Evolutionary conservation across 2,888 invertebrate species (phyloP), one percentile per base, ranked within the genome.

Genomic region (Aethes cnicana): DNA sequence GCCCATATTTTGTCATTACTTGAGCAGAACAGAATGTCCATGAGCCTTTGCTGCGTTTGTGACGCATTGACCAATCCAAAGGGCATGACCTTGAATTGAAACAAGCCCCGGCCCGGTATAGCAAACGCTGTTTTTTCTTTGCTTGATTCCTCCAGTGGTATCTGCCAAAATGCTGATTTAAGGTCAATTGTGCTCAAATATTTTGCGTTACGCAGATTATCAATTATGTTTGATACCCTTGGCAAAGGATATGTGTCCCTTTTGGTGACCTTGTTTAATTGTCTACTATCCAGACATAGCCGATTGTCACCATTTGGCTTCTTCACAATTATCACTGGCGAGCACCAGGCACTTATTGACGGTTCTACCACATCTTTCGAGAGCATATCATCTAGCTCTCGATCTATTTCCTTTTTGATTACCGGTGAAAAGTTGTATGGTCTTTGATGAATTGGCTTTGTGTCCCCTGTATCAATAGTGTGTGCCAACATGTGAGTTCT

Each of bases 91-190:
- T 52, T 52, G 12, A 54, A 56, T 2, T 50, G 47, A 18, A 28
- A 56, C 0, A 47, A 9, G 0, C 56, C 56, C 11, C 36, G 32
- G 0, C 54, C 54, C 1, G 54, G 36, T 4, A 56, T 7, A 1
- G 23, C 33, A 14, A 59, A 54, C 1, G 61, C 56, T 4, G 61
- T 59, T 28, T 58, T 61, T 18, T 55, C 53, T 37, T 49, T 61
- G n/a, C 47, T 52, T 0, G n/a, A 16, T 4, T 47, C 46, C 1
- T 39, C 41, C 33, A 68, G 21, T 0, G 58, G 54, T 0, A 72
- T 54, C 53, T 72, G 69, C 63, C 66, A 69, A 54, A 69, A 72
- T 0, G 66, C 71, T 12, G 63, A 59, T 12, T 63, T 63, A 8
- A 66, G 49, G 41, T 66, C 65, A 8, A 63, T 44, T 0, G 59